Evolutionary conservation across 1,140 invertebrate genomes (phyloP).

Genomic region (Tetranychus urticae): DNA sequence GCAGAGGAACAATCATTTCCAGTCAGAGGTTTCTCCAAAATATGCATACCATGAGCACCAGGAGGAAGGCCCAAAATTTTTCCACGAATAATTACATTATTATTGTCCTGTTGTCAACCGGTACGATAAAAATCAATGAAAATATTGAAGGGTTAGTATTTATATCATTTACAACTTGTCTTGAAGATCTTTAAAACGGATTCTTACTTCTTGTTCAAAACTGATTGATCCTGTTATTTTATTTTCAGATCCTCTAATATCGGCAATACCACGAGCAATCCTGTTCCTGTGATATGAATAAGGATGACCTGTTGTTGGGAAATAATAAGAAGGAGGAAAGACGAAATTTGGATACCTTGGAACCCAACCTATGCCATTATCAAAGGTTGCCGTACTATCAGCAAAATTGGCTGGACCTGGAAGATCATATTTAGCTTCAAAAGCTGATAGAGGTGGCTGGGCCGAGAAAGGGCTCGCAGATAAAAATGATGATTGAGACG

Average conservation of each 20-base stretch:
- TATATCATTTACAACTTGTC: background rate
- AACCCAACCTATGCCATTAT: background rate
- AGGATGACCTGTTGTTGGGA: background rate
- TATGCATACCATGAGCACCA: slow-evolving; percentile 18
- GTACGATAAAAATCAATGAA: background rate
- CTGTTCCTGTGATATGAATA: background rate
- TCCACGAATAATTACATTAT: slow-evolving; percentile 35
- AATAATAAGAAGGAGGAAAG: background rate
- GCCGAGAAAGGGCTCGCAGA: no score
- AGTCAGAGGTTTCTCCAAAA: slow-evolving; percentile 19
- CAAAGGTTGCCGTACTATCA: background rate
- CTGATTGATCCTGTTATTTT: background rate
- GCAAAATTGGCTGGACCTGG: background rate
- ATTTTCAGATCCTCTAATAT: background rate
- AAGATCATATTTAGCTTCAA: background rate
- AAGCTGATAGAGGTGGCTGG: background rate
- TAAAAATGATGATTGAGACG: no score
- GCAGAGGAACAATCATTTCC: slow-evolving; percentile 20
- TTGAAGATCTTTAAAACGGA: background rate
- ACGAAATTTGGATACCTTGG: background rate
- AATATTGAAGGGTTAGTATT: background rate
- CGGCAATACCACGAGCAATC: background rate
- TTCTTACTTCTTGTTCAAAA: background rate
- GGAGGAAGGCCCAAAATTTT: slow-evolving; percentile 43
- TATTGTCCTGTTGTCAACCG: background rate